Evolutionary conservation across 2,797 vertebrate species (phyloP), one percentile per base, ranked within the genome.

Genomic region (Gila robusta): DNA sequence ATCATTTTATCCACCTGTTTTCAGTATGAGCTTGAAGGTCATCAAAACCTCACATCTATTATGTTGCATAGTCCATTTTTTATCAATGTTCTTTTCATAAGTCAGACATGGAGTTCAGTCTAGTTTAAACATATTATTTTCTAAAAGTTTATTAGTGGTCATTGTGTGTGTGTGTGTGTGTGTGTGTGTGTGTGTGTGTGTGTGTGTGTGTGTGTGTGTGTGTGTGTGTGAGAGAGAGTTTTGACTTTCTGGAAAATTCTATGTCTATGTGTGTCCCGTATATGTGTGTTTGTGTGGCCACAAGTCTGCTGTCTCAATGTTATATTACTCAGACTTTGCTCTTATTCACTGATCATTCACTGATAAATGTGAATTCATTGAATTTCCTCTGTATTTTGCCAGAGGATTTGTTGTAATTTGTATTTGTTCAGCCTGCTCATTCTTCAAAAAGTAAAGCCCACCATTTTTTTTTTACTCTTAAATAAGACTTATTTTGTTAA

Each of bases 111-210:
- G 32, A 56, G 32, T 78, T 59, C 12, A 39, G 32, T 56, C 35
- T n/a, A 39, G 56, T 17, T 78, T 39, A 39, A 78, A 9, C 21
- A 16, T 66, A 66, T 59, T 77, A 12, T 77, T 52, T 37, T 56
- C 11, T 37, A 21, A 37, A n/a, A 12, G 49, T n/a, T 16, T 49
- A 10, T 17, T 8, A 73, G 26, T 28, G 32, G 49, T 56, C 11
- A 32, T 54, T 14, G 44, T 77, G 82, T 77, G 82, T 62, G n/a
- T 83, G 56, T 72, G 37, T 32, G 32, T 62, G n/a, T 84, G 59
- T 41, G n/a, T 6, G 44, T 62, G n/a, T 84, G 59, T 41, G n/a
- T 6, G 44, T 62, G n/a, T 84, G 59, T 41, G n/a, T 6, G 44
- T 62, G n/a, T 84, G 59, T 41, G n/a, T 6, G 44, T 62, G n/a